phyloP scores from a whole-genome alignment of 2,113 vertebrate species.

The Lasiurus borealis region DNA sequence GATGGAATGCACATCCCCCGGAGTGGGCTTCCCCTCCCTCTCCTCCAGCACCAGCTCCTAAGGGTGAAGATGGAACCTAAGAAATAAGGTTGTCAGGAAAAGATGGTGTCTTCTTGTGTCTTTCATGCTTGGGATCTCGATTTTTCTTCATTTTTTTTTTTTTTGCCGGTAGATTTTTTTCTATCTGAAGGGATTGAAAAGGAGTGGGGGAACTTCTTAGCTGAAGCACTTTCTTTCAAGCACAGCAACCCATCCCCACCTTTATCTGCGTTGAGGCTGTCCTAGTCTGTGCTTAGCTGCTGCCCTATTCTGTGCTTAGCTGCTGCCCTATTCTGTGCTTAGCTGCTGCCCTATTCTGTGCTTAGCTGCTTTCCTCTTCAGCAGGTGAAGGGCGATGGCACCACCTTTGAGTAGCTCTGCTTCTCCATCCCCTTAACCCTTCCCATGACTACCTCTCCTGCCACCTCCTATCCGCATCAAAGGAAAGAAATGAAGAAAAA shows the following conservation, averaged over 20 bases:
- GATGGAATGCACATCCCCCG: conserved; percentile 3
- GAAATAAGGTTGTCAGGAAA: background rate
- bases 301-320: too few relatives aligned
- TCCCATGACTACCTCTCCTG: background rate
- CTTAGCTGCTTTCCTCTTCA: background rate
- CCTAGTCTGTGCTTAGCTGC: background rate
- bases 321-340: too few relatives aligned
- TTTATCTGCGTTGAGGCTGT: background rate
- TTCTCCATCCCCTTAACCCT: background rate
- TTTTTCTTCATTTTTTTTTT: background rate
- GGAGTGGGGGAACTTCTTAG: too few relatives aligned
- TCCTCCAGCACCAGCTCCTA: background rate
- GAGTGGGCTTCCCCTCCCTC: background rate
- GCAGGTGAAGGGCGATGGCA: background rate
- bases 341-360: background rate
- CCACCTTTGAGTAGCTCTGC: background rate
- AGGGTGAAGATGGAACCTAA: conserved; percentile 1
- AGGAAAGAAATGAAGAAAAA: background rate
- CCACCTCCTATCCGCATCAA: background rate
- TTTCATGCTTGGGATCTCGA: background rate
- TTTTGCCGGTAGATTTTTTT: background rate
- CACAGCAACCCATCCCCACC: background rate
- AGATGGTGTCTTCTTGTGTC: background rate
- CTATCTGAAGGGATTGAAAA: background rate
- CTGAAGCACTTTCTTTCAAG: background rate